These are phyloP conservation scores for Lepidurus couesii DNA, from an alignment of 1,140 invertebrate species.

Conservation along the genomic window DNA sequence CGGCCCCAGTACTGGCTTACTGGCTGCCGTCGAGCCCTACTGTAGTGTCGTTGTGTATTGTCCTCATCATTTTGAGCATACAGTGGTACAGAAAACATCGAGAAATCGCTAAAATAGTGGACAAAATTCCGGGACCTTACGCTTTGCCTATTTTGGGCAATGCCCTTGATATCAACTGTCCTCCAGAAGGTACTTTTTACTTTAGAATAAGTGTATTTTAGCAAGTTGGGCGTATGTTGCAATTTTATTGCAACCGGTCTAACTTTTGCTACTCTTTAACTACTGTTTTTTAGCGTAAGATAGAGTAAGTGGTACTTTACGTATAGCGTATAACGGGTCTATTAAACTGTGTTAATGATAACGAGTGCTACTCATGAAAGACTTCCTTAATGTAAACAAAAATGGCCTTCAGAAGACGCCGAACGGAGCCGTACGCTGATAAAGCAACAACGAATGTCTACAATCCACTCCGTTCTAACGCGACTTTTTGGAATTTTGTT, in stretches of 20 bases:
- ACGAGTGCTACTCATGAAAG: no score
- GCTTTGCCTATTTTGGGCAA: slow-evolving; percentile 7
- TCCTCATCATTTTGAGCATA: background rate
- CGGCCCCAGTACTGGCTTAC: background rate
- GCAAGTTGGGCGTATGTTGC: no score
- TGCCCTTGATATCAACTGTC: background rate
- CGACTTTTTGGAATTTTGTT: background rate
- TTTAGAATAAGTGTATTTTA: no score
- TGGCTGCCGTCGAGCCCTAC: background rate
- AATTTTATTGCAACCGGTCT: no score
- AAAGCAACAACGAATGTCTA: background rate
- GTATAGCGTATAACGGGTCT: no score
- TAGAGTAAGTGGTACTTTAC: no score
- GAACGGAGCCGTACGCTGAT: no score
- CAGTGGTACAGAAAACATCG: slow-evolving; percentile 10
- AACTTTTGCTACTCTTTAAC: no score
- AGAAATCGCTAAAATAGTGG: background rate
- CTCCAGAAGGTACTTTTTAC: background rate
- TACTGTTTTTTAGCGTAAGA: no score
- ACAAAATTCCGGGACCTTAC: slow-evolving; percentile 18
- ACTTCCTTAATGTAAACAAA: no score
- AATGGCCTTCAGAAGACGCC: no score
- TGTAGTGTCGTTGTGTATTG: background rate
- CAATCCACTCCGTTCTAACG: background rate
- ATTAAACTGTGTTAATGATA: no score